Percentiles rank a stretch among this genome's conserved stretches.
Evolutionary conservation across 2,113 vertebrate species (phyloP).

Genomic region (Ceratotherium simum): DNA sequence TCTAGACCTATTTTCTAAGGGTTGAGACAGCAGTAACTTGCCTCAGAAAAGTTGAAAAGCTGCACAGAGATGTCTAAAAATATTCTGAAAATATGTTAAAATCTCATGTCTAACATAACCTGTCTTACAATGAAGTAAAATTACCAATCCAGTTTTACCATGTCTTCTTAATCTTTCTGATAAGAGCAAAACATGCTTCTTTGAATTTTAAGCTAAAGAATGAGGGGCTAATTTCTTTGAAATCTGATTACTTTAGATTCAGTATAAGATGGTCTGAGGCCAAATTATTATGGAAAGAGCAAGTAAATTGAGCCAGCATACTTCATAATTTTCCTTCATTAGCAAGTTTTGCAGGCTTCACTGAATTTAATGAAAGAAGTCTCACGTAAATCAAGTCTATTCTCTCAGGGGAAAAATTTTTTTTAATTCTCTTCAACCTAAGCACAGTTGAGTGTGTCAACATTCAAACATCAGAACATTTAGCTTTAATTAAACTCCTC

Average conservation of each 20-base stretch:
- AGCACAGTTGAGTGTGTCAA: conserved; percentile 65
- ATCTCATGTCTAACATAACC: neutral
- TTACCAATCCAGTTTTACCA: neutral
- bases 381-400: conserved; percentile 75
- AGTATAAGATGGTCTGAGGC: conserved; percentile 66
- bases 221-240: conserved; percentile 69
- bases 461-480: conserved; percentile 71
- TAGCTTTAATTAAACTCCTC: conserved; percentile 75
- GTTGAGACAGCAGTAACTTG: neutral
- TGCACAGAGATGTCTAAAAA: neutral
- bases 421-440: conserved; percentile 66
- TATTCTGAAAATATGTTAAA: neutral
- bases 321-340: conserved; percentile 82
- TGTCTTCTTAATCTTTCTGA: conserved; percentile 34
- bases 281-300: conserved; percentile 77
- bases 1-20: neutral
- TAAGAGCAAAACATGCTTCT: conserved; percentile 52
- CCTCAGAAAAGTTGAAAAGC: conserved; percentile 16
- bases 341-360: conserved; percentile 78
- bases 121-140: neutral
- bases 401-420: conserved; percentile 46
- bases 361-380: conserved; percentile 73
- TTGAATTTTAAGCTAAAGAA: conserved; percentile 40
- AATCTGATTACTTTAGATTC: conserved; percentile 71
- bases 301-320: conserved; percentile 75